Percentiles rank a stretch among this genome's conserved stretches.
These are phyloP conservation scores for Sabatieria punctata DNA, from an alignment of 2,888 invertebrate genomes.

Conservation along the genomic window DNA sequence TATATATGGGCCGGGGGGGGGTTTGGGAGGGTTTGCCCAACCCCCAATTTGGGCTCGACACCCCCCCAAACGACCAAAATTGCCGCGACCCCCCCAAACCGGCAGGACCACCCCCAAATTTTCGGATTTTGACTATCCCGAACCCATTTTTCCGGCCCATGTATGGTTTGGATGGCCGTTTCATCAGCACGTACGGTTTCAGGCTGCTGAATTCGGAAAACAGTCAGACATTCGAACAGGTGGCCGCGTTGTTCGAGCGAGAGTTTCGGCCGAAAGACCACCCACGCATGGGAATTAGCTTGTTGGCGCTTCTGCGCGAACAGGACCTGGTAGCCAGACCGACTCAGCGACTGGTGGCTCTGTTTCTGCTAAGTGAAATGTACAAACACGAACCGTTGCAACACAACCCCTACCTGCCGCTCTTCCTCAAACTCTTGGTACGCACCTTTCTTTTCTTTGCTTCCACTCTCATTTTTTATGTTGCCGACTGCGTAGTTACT, in stretches of 20 bases:
- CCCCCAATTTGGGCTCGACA: too few species aligned
- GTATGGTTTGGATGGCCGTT: too few species aligned
- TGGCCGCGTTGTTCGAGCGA: conserved; percentile 58
- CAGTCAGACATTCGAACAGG: conserved; percentile 53
- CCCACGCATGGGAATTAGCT: conserved; percentile 45
- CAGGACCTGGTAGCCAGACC: conserved; percentile 50
- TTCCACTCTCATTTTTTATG: too few species aligned
- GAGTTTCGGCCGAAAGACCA: conserved; percentile 58
- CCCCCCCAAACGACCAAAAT: too few species aligned
- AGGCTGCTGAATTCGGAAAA: conserved; percentile 44
- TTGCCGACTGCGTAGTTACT: too few species aligned
- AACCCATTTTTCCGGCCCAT: too few species aligned
- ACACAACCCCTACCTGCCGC: conserved; percentile 52
- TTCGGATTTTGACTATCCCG: too few species aligned
- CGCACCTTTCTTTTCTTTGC: too few species aligned
- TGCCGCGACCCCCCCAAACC: too few species aligned
- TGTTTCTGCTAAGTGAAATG: conserved; percentile 51
- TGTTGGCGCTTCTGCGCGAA: conserved; percentile 47
- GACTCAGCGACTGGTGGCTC: conserved; percentile 50
- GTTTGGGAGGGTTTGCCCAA: too few species aligned
- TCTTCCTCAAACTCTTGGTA: conserved; percentile 45
- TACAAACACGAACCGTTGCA: conserved; percentile 49
- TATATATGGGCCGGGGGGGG: too few species aligned
- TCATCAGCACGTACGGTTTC: conserved; percentile 4
- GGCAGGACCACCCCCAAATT: too few species aligned